Evolutionary conservation across 2,888 invertebrate species (phyloP).

Genomic region (Acrobasis consociella): DNA sequence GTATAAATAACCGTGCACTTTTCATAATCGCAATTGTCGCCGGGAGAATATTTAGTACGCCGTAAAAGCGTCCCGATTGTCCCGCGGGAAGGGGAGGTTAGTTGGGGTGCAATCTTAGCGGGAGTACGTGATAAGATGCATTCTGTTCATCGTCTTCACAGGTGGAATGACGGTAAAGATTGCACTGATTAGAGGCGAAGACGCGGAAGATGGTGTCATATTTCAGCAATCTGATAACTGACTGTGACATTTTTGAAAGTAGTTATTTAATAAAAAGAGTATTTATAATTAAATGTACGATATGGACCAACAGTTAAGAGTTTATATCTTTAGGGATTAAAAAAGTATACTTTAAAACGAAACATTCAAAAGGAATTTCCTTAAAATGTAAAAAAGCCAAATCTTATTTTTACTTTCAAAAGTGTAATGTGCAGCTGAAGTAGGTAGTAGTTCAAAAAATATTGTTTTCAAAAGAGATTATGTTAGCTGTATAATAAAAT

Average conservation of each 20-base stretch:
- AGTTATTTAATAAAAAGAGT: no score
- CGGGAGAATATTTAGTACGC: constrained; percentile 82
- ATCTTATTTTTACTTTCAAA: no score
- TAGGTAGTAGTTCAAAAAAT: no score
- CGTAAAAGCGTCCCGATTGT: constrained; percentile 71
- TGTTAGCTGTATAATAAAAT: neutral
- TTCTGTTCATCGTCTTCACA: constrained; percentile 40
- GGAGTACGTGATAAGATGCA: constrained; percentile 44
- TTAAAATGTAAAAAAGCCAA: no score
- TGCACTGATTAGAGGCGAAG: neutral
- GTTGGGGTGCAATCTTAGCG: constrained; percentile 49
- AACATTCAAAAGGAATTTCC: no score
- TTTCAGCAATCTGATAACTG: neutral
- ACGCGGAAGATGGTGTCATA: neutral
- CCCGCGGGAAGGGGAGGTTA: constrained; percentile 52
- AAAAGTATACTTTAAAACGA: no score
- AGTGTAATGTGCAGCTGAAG: no score
- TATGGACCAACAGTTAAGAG: no score
- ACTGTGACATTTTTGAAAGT: no score
- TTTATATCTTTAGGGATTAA: no score
- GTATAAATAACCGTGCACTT: constrained; percentile 82
- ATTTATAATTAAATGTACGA: no score
- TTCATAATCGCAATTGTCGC: constrained; percentile 83
- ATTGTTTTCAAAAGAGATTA: no score
- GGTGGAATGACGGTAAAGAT: constrained; percentile 27